Percentiles rank a stretch among this genome's conserved stretches.
phyloP scores from a whole-genome alignment of 2,113 vertebrate species.

The Phycodurus eques region DNA sequence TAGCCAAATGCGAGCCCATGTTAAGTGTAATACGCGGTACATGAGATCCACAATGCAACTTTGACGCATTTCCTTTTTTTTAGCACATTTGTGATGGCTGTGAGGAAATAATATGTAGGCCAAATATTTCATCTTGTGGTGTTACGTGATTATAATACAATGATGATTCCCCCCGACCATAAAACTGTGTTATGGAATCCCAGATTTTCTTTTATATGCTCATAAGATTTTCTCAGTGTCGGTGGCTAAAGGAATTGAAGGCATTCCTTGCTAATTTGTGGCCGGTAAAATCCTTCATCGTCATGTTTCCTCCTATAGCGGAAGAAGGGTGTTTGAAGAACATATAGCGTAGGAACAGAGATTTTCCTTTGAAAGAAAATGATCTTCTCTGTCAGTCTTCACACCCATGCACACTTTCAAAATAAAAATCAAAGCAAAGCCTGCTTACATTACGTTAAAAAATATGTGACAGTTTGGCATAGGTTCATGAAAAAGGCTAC shows the following conservation, averaged over 20 bases:
- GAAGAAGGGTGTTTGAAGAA: not conserved
- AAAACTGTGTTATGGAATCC: conserved; percentile 1
- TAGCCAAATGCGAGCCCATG: conserved; percentile 1
- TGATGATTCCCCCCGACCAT: not conserved
- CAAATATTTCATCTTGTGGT: not conserved
- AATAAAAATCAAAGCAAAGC: not conserved
- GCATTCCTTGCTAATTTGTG: not conserved
- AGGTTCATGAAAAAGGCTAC: too few species aligned
- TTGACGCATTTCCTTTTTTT: not conserved
- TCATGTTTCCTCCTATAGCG: not conserved
- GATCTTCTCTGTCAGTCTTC: not conserved
- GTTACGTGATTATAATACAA: not conserved
- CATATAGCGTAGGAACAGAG: not conserved
- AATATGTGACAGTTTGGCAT: not conserved
- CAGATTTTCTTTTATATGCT: conserved; percentile 3
- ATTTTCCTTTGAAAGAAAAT: not conserved
- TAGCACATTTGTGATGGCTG: not conserved
- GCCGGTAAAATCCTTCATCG: not conserved
- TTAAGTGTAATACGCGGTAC: not conserved
- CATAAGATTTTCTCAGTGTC: not conserved
- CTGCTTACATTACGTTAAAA: not conserved
- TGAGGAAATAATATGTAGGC: not conserved
- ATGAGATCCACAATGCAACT: not conserved
- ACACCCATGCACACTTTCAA: not conserved
- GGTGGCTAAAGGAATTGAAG: not conserved